A percentile compares a stretch with the other conserved stretches of the same genome.
Conservation (phyloP, 2,113 vertebrate genomes). For the Syngnathus floridae region DNA sequence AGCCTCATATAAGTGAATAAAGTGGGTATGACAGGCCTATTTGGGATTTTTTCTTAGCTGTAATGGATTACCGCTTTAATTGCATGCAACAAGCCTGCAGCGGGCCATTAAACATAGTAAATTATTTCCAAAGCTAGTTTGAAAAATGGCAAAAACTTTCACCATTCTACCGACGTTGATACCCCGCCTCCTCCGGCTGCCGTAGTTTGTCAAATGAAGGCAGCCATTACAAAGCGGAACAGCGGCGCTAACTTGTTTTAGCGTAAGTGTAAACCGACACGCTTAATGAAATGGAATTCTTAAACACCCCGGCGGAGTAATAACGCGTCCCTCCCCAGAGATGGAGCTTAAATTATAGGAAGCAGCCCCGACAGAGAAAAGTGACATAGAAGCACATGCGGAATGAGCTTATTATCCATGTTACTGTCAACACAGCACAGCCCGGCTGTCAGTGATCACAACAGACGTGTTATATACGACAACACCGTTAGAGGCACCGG, state of each 20-base stretch:
- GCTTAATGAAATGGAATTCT: constrained; percentile 57
- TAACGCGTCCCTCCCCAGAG: constrained; percentile 43
- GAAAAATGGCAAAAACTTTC: constrained; percentile 50
- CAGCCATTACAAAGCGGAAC: constrained; percentile 42
- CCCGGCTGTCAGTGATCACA: constrained; percentile 57
- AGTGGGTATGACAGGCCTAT: constrained; percentile 41
- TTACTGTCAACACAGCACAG: constrained; percentile 40
- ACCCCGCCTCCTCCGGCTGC: constrained; percentile 11
- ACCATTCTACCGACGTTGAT: constrained; percentile 16
- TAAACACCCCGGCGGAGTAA: constrained; percentile 57
- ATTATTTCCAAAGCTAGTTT: constrained; percentile 52
- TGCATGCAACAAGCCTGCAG: constrained; percentile 51
- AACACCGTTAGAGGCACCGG: constrained; percentile 26
- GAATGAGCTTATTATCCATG: constrained; percentile 61
- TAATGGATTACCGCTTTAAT: constrained; percentile 59
- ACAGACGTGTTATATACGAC: constrained; percentile 54
- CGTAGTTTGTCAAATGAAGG: constrained; percentile 39
- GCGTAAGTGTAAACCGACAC: constrained; percentile 31
- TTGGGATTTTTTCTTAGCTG: constrained; percentile 33
- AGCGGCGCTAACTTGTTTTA: constrained; percentile 10
- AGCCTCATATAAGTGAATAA: constrained; percentile 37
- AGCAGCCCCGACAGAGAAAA: constrained; percentile 42
- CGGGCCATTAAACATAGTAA: constrained; percentile 58
- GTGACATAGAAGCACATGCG: constrained; percentile 44
- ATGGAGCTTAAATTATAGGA: constrained; percentile 55